A percentile compares a stretch with the other conserved stretches of the same genome.
Conservation (phyloP, 2,888 invertebrate genomes). For the Drosophila acutilabella region DNA sequence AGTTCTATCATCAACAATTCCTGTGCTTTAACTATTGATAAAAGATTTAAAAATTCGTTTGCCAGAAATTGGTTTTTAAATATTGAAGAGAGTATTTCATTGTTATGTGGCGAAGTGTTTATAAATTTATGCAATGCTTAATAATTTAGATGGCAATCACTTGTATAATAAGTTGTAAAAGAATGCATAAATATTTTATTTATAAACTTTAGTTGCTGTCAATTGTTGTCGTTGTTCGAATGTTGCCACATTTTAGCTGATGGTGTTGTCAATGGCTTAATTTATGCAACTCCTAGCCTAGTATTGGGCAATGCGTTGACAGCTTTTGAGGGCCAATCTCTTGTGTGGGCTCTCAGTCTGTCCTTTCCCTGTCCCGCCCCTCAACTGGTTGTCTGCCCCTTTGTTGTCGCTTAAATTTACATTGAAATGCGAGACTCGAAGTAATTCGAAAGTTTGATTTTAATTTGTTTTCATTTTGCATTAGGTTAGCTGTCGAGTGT, state of each 20-base stretch:
- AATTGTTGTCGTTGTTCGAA: conserved; percentile 16
- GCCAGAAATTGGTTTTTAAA: conserved; percentile 3
- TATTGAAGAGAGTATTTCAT: conserved; percentile 5
- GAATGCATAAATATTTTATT: conserved; percentile 9
- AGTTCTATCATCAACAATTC: neutral
- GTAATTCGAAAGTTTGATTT: conserved; percentile 83
- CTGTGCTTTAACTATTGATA: neutral
- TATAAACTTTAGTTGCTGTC: conserved; percentile 12
- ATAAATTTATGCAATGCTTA: conserved; percentile 13
- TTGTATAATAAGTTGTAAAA: conserved; percentile 1
- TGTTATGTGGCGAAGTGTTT: neutral
- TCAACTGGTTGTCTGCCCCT: conserved; percentile 28
- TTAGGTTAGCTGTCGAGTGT: conserved; percentile 68
- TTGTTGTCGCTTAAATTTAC: conserved; percentile 78
- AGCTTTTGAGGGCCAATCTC: conserved; percentile 17
- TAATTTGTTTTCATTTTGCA: conserved; percentile 83
- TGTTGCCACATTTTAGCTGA: conserved; percentile 27
- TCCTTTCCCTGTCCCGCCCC: neutral
- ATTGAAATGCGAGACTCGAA: conserved; percentile 82
- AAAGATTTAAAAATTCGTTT: neutral
- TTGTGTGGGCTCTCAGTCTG: conserved; percentile 2
- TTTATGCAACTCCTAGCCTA: conserved; percentile 60
- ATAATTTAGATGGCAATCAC: conserved; percentile 17
- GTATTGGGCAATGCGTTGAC: conserved; percentile 41
- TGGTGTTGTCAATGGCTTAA: conserved; percentile 45